Evolutionary conservation across 2,888 invertebrate species (phyloP).

Genomic region (Neoscelio sp.): DNA sequence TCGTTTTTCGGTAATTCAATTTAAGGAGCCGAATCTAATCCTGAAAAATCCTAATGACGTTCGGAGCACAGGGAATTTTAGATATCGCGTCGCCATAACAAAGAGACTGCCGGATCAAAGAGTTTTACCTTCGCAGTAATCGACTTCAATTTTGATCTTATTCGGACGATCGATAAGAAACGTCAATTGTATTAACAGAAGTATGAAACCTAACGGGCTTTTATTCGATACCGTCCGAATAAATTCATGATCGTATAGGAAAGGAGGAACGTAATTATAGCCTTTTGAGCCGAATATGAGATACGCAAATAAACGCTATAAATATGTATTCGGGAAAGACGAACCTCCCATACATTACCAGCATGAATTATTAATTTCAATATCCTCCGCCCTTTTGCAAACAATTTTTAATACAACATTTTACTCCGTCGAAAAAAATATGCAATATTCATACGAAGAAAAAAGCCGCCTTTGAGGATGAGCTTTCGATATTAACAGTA

Average conservation of each 20-base stretch:
- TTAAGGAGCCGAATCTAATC: slow-evolving; percentile 50
- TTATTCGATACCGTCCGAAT: not conserved
- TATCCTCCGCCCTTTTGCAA: slow-evolving; percentile 40
- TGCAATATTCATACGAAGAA: slow-evolving; percentile 52
- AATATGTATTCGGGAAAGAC: slow-evolving; percentile 27
- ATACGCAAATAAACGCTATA: slow-evolving; percentile 43
- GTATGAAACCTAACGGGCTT: too few relatives aligned
- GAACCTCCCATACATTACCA: slow-evolving; percentile 31
- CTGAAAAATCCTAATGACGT: slow-evolving; percentile 51
- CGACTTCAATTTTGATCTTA: slow-evolving; percentile 41
- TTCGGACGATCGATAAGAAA: slow-evolving; percentile 30
- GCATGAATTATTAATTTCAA: slow-evolving; percentile 55
- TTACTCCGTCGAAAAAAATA: slow-evolving; percentile 35
- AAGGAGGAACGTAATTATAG: slow-evolving; percentile 46
- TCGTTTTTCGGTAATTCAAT: slow-evolving; percentile 41
- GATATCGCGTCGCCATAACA: slow-evolving; percentile 31
- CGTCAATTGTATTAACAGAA: too few relatives aligned
- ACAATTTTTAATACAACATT: slow-evolving; percentile 53
- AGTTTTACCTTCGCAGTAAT: slow-evolving; percentile 44
- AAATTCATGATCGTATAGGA: slow-evolving; percentile 36
- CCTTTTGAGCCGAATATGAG: slow-evolving; percentile 23
- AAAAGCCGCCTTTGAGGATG: slow-evolving; percentile 45
- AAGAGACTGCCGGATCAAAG: slow-evolving; percentile 46
- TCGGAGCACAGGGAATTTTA: slow-evolving; percentile 43
- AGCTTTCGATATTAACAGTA: slow-evolving; percentile 46